A percentile compares a stretch with the other conserved stretches of the same genome.
phyloP scores from a whole-genome alignment of 2,113 vertebrate species.

The Hippocampus mohnikei region DNA sequence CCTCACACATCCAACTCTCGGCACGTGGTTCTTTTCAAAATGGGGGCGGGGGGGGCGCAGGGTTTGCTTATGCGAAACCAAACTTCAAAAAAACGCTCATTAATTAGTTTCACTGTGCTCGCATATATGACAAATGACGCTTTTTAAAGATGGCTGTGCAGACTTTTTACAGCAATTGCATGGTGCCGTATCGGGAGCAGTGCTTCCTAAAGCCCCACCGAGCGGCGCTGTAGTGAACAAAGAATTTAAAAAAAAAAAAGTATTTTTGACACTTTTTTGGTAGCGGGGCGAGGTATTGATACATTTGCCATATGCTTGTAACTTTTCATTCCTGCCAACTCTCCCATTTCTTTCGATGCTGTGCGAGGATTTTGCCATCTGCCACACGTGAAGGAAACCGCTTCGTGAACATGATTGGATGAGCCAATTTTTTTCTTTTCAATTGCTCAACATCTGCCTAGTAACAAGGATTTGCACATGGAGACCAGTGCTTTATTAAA shows the following conservation, averaged over 20 bases:
- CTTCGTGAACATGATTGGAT: background rate
- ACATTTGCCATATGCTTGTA: background rate
- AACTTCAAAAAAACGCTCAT: conserved; percentile 36
- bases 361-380: background rate
- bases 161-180: too few species aligned
- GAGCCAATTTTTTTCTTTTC: background rate
- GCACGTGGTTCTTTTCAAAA: conserved; percentile 31
- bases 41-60: background rate
- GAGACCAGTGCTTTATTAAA: background rate
- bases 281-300: too few species aligned
- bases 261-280: too few species aligned
- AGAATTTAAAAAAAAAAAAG: too few species aligned
- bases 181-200: too few species aligned
- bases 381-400: background rate
- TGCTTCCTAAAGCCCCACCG: too few species aligned
- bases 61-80: conserved; percentile 33
- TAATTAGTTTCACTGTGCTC: conserved; percentile 45
- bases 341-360: background rate
- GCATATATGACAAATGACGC: background rate
- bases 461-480: background rate
- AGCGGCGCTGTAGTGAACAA: too few species aligned
- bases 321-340: background rate
- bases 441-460: background rate
- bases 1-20: conserved; percentile 16
- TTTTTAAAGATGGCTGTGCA: too few species aligned